Evolutionary conservation across 2,113 vertebrate genomes (phyloP), one percentile per base, ranked within the genome.

Genomic region (Brachirus orientalis): DNA sequence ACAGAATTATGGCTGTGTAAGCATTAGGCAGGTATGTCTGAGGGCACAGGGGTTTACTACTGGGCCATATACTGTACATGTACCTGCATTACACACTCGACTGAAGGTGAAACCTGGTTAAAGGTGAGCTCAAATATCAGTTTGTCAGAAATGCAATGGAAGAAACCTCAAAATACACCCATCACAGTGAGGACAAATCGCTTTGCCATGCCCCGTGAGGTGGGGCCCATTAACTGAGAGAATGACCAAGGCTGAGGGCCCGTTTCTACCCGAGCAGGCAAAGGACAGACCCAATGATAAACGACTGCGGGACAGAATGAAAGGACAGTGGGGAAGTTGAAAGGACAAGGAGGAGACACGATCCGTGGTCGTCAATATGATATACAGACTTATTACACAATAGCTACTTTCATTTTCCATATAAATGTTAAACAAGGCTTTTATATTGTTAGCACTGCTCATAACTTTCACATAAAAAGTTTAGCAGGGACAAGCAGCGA

Each of bases 121-220:
- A 41, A 47, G 67, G 47, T 79, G 75, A 87, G 77, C 85, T 77
- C 47, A 88, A 89, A 88, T 86, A 61, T 89, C 87, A 59, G 72
- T 90, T 88, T 81, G 79, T 75, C 82, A 89, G 66, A 85, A 82
- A 76, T 84, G 68, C 85, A 87, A 77, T 88, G 90, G 63, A 80
- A 87, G 84, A 90, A 89, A 90, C 41, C 72, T 88, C 71, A 69
- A 78, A 91, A 83, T 80, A 52, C 60, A 75, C 63, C 75, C 83
- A 82, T 91, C 64, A 87, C 28, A 47, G 56, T 83, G 35, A 75
- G 84, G 79, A 89, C 83, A 70, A 86, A 88, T 82, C 66, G 67
- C 77, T 80, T 88, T 10, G 75, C 77, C 58, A 74, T 61, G 82
- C 38, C 75, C 74, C 75, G 28, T 52, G 69, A 82, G 84, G 88